Percentiles rank a stretch among this genome's conserved stretches.
Evolutionary conservation across 2,797 vertebrate genomes (phyloP).

Genomic region (Odontamblyopus lacepedii): DNA sequence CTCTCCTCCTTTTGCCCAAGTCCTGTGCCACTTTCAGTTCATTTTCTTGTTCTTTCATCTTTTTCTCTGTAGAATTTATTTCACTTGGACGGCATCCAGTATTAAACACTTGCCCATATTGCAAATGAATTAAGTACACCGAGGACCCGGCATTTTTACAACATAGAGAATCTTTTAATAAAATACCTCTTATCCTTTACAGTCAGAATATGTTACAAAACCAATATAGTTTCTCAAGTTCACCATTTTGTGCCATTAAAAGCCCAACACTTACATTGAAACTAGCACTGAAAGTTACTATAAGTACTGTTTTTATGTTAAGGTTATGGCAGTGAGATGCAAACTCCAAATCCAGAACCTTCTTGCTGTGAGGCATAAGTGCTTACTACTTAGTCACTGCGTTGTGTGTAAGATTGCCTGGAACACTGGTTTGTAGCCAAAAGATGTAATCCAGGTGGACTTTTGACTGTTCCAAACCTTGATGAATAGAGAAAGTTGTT

Average conservation of each 20-base stretch:
- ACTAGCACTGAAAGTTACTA: background rate
- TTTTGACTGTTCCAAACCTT: too few species aligned
- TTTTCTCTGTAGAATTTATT: background rate
- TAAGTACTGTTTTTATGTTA: too few species aligned
- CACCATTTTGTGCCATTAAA: background rate
- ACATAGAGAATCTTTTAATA: background rate
- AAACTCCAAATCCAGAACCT: too few species aligned
- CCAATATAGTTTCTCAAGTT: background rate
- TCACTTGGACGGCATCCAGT: constrained; percentile 3
- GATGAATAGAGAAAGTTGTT: too few species aligned
- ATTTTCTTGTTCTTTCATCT: background rate
- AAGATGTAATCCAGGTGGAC: too few species aligned
- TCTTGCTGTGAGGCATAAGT: too few species aligned
- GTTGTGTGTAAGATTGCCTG: too few species aligned
- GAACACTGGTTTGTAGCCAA: too few species aligned
- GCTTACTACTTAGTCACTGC: too few species aligned
- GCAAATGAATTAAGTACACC: constrained; percentile 1
- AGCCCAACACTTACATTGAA: background rate
- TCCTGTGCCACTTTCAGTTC: background rate
- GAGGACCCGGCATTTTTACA: background rate
- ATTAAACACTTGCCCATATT: constrained; percentile 7
- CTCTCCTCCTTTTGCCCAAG: constrained; percentile 4
- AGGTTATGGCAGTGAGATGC: too few species aligned
- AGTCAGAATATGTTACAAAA: background rate
- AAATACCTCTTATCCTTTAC: background rate